Evolutionary conservation across 1,140 invertebrate genomes (phyloP).

Genomic region (Pachypeltis micranthus): DNA sequence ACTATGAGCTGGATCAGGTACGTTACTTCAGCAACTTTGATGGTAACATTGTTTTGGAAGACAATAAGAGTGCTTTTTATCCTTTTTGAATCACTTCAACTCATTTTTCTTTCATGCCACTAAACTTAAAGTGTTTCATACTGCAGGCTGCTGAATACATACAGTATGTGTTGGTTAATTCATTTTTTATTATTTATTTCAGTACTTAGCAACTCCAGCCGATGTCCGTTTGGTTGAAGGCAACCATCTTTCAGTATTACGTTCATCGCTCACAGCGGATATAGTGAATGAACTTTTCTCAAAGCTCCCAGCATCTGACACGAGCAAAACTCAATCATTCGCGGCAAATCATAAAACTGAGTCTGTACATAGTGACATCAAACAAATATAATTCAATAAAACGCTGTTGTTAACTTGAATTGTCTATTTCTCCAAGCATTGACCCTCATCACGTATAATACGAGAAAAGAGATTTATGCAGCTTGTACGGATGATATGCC

Average conservation of each 20-base stretch:
- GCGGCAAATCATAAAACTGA: not conserved
- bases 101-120: not conserved
- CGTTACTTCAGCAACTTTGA: slow-evolving; percentile 18
- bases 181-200: not conserved
- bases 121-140: not conserved
- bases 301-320: not conserved
- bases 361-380: not conserved
- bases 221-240: not conserved
- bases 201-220: not conserved
- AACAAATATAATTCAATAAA: no score
- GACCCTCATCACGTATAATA: no score
- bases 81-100: not conserved
- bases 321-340: not conserved
- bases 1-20: slow-evolving; percentile 49
- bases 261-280: not conserved
- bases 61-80: not conserved
- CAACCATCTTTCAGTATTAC: slow-evolving; percentile 5
- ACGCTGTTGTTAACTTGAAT: no score
- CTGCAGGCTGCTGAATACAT: not conserved
- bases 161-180: not conserved
- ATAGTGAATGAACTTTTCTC: not conserved
- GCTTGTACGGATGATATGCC: no score
- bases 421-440: no score
- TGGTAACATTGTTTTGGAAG: not conserved
- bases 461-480: no score